These are phyloP conservation scores for Cynopterus brachyotis DNA, from an alignment of 2,113 vertebrate genomes.

Conservation along the genomic window DNA sequence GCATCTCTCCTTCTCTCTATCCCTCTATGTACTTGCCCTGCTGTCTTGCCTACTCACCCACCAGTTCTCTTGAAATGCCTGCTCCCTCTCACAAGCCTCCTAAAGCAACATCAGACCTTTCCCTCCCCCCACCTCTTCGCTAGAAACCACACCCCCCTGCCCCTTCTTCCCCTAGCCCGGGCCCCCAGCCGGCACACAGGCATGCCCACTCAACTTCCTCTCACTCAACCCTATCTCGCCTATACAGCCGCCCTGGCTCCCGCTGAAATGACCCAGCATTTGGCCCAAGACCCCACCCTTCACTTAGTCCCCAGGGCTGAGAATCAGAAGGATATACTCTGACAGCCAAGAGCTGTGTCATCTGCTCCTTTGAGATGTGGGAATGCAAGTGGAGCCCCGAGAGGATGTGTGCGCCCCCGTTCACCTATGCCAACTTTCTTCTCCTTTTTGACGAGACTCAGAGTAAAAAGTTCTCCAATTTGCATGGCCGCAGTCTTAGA, in stretches of 20 bases:
- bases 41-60: not conserved
- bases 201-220: slow-evolving; percentile 36
- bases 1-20: not conserved
- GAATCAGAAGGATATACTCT: not conserved
- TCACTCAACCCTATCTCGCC: slow-evolving; percentile 54
- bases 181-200: not conserved
- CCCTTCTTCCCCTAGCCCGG: not conserved
- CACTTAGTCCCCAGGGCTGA: not conserved
- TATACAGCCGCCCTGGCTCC: slow-evolving; percentile 43
- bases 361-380: not conserved
- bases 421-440: not conserved
- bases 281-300: slow-evolving; percentile 62
- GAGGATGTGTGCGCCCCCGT: not conserved
- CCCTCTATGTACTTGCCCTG: not conserved
- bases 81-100: not conserved
- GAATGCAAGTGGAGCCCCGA: not conserved
- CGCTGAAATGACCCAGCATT: slow-evolving; percentile 72
- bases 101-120: not conserved
- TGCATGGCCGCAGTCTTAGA: not conserved
- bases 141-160: not conserved
- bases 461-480: not conserved
- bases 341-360: not conserved
- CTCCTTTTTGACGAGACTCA: not conserved
- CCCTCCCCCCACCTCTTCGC: not conserved
- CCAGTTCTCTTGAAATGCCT: not conserved